Conservation (phyloP, 2,797 vertebrate species). For the Cheracebus regulus region DNA sequence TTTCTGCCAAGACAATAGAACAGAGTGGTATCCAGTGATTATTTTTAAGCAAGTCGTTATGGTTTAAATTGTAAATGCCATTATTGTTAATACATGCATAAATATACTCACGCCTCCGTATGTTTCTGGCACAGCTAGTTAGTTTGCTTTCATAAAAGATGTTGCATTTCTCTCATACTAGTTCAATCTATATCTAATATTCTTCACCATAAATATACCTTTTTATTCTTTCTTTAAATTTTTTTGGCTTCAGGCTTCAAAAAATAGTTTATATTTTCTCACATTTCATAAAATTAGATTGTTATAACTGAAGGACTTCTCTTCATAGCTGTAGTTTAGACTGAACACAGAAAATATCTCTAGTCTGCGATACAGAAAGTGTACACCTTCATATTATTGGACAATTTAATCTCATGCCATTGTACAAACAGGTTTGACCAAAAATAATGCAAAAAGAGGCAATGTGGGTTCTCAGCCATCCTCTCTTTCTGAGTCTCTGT, state of each 20-base stretch:
- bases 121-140: neutral
- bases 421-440: neutral
- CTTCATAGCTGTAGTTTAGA: neutral
- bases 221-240: neutral
- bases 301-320: neutral
- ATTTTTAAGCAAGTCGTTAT: neutral
- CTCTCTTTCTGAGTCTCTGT: neutral
- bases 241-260: neutral
- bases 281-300: neutral
- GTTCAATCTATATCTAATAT: slow-evolving; percentile 5
- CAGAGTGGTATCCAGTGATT: neutral
- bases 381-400: neutral
- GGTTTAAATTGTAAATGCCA: neutral
- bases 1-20: neutral
- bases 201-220: neutral
- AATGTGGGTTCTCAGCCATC: neutral
- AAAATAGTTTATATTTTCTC: neutral
- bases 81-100: neutral
- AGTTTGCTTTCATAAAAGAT: neutral
- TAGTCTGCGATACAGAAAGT: neutral
- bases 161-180: neutral
- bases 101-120: neutral
- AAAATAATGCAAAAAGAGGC: neutral
- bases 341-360: neutral
- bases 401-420: neutral